Base-by-base conservation (phyloP, 2,888 invertebrate genomes). In the Mythimna lalbum region DNA sequence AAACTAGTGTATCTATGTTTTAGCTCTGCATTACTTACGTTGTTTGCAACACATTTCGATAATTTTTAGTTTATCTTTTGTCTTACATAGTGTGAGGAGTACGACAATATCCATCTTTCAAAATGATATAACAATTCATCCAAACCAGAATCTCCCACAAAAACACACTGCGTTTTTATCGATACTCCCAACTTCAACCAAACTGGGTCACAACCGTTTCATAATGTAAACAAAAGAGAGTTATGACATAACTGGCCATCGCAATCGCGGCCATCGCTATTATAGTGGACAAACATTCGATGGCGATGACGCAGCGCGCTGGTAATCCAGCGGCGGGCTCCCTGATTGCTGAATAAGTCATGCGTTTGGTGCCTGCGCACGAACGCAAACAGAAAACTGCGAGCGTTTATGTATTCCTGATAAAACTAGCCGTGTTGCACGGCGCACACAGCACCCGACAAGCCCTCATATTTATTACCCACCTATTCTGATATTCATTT, bases 231-330 rank as follows among this genome's bases (percentile, higher is more conserved):
- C 68, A 83, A 66, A n/a, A 73, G 49, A 69, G 60, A 76, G 60
- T 49, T 71, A 70, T 57, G 71, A 69, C 31, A 77, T 72, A 81
- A 70, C 71, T 77, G 65, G 60, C 36, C 68, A 68, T 80, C 59
- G 60, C 63, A 69, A 70, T 75, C 43, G 39, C 19, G 4, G 36
- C 49, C 71, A 67, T 75, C 55, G 73, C 80, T 73, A 82, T 85
- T 86, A 89, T 85, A 85, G 86, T 80, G 84, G 81, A 81, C 82
- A 89, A 88, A 89, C 88, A 89, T 56, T 63, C 36, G 55, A 27
- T 64, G 39, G 62, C 52, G 39, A 49, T 49, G 47, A n/a, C 47
- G 47, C 47, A n/a, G 47, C n/a, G 47, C 72, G 66, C 62, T 69
- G 56, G 86, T 86, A 86, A 87, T 84, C 87, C 78, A 78, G 64